Evolutionary conservation across 2,113 vertebrate genomes (phyloP).

Genomic region (Copsychus sechellarum): DNA sequence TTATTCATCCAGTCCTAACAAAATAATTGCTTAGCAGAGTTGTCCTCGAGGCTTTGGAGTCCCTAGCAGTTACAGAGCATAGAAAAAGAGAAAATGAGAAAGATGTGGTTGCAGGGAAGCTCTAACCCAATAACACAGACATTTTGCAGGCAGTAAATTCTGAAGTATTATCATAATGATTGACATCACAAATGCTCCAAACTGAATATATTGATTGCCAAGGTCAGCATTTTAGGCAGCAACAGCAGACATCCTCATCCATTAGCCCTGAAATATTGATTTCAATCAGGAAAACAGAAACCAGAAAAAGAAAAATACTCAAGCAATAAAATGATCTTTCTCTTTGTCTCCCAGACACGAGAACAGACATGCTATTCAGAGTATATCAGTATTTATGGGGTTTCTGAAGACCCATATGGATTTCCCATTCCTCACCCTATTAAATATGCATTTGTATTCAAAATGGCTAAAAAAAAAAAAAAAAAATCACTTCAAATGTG

Average conservation of each 20-base stretch:
- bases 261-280: conserved; percentile 70
- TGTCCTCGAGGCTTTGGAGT: neutral
- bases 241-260: conserved; percentile 32
- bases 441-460: neutral
- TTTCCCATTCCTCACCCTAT: neutral
- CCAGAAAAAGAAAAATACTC: conserved; percentile 39
- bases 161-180: conserved; percentile 43
- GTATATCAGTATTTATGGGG: neutral
- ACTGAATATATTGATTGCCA: conserved; percentile 67
- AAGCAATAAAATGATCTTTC: conserved; percentile 62
- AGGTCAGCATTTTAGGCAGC: conserved; percentile 62
- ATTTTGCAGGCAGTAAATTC: conserved; percentile 39
- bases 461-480: neutral
- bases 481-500: neutral
- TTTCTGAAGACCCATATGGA: neutral
- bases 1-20: neutral
- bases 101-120: neutral
- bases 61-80: neutral
- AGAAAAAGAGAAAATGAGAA: neutral
- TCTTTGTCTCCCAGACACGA: conserved; percentile 61
- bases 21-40: conserved; percentile 33
- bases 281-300: conserved; percentile 58
- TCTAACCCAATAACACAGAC: conserved; percentile 53
- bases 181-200: conserved; percentile 48
- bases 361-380: neutral